phyloP scores from a whole-genome alignment of 1,140 invertebrate species.

The Drosophila sp. region DNA sequence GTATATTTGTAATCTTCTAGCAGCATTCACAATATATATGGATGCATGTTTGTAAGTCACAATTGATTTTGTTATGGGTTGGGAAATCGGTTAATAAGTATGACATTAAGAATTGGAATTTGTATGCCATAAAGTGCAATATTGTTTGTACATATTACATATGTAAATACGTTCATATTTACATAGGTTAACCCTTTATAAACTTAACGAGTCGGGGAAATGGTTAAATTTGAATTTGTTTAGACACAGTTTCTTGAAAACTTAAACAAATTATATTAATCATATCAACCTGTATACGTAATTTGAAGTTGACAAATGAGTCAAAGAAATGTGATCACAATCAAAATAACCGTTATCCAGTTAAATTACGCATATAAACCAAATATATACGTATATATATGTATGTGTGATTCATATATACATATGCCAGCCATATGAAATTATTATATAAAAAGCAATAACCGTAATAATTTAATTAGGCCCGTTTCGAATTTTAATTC shows the following conservation, averaged over 20 bases:
- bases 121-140: slow-evolving; percentile 38
- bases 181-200: neutral
- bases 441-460: neutral
- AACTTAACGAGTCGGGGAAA: neutral
- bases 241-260: neutral
- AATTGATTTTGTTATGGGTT: slow-evolving; percentile 39
- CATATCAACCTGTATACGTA: slow-evolving; percentile 6
- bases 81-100: slow-evolving; percentile 40
- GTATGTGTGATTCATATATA: neutral
- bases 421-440: neutral
- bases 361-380: slow-evolving; percentile 11
- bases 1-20: slow-evolving; percentile 2
- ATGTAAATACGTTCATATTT: too few relatives aligned
- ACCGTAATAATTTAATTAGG: too few relatives aligned
- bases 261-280: slow-evolving; percentile 15
- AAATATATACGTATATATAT: neutral
- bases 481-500: neutral
- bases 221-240: neutral
- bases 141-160: too few relatives aligned
- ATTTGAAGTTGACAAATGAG: slow-evolving; percentile 7
- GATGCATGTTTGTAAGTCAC: slow-evolving; percentile 10
- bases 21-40: slow-evolving; percentile 17
- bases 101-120: slow-evolving; percentile 33
- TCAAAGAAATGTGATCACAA: slow-evolving; percentile 3
- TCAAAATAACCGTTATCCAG: neutral